These are phyloP conservation scores for Xerus inauris DNA, from an alignment of 2,113 vertebrate genomes.

Conservation along the genomic window DNA sequence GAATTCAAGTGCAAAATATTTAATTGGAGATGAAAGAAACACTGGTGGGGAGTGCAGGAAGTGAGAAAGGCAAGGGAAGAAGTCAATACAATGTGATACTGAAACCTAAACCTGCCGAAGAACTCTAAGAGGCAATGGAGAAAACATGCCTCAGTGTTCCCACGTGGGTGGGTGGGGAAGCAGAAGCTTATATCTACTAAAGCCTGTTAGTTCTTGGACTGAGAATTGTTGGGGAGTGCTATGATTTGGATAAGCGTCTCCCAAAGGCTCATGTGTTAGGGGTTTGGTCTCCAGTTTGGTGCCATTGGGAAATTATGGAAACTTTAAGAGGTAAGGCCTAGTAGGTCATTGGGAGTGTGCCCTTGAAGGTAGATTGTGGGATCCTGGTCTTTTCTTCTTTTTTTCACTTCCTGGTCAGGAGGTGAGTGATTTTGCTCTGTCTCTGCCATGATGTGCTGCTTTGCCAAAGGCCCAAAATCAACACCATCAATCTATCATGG, in stretches of 20 bases:
- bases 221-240: neutral
- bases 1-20: neutral
- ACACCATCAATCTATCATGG: neutral
- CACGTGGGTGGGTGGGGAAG: neutral
- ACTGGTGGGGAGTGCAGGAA: neutral
- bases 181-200: neutral
- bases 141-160: neutral
- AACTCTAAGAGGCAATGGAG: neutral
- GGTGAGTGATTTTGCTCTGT: too few species aligned
- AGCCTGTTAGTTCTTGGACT: neutral
- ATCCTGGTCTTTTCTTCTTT: neutral
- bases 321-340: neutral
- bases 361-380: too few species aligned
- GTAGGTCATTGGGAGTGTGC: neutral
- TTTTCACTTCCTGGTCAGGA: neutral
- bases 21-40: constrained; percentile 11
- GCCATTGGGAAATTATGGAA: neutral
- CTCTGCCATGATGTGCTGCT: neutral
- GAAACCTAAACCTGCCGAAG: neutral
- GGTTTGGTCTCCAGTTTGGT: neutral
- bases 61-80: neutral
- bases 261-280: neutral
- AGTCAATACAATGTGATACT: too few species aligned
- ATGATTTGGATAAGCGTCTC: neutral
- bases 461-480: neutral